These are phyloP conservation scores for Sebastes steindachneri DNA, from an alignment of 2,797 vertebrate species.

Conservation along the genomic window DNA sequence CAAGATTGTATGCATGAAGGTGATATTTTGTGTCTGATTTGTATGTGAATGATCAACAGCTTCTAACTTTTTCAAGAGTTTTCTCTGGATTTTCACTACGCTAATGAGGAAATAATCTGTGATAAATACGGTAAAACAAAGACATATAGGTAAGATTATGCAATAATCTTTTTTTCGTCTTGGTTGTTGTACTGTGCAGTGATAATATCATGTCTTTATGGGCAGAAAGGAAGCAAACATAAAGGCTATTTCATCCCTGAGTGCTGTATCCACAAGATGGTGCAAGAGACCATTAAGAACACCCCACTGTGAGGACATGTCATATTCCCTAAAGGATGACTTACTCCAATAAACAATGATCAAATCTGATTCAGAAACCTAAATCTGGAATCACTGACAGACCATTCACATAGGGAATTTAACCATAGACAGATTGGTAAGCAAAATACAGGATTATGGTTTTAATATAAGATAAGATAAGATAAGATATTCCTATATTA, in stretches of 20 bases:
- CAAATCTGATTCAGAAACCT: not conserved
- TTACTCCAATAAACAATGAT: not conserved
- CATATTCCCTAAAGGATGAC: not conserved
- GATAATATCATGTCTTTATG: not conserved
- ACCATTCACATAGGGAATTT: not conserved
- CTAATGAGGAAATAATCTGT: not conserved
- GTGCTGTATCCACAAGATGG: conserved; percentile 59
- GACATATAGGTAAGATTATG: not conserved
- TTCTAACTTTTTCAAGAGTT: not conserved
- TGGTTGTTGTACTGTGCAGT: not conserved
- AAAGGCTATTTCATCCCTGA: not conserved
- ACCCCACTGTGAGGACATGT: not conserved
- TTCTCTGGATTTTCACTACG: not conserved
- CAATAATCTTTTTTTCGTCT: not conserved
- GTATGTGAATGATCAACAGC: not conserved
- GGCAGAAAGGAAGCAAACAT: not conserved
- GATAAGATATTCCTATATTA: not conserved
- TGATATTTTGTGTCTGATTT: not conserved
- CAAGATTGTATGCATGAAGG: not conserved
- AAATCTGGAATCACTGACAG: not conserved
- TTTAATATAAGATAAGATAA: not conserved
- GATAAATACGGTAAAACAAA: not conserved
- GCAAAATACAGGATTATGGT: not conserved
- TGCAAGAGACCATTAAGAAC: conserved; percentile 29
- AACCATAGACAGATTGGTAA: not conserved